Base-by-base conservation (phyloP, 2,888 invertebrate species). In the Apamea anceps region DNA sequence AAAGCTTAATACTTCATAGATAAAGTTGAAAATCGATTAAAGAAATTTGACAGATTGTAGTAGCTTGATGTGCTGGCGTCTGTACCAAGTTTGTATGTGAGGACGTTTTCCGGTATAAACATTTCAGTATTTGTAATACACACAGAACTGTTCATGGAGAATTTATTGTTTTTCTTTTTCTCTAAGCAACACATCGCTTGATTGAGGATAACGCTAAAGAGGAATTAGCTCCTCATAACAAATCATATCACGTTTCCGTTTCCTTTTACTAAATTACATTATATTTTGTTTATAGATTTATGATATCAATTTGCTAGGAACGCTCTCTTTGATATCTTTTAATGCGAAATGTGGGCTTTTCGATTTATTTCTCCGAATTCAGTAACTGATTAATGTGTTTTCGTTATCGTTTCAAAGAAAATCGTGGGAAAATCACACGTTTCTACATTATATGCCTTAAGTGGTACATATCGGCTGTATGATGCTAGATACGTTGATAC, bases 151-250 rank as follows among this genome's bases (percentile, higher is more conserved):
- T 80, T 87, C 88, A 87, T 86, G 82, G 80, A 75, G 15, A 51
- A 32, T 32, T 76, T 21, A 75, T 85, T 87, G 77, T 87, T 85
- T 72, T 37, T 37, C 12, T 37, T n/a, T 57, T 37, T 79, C 79
- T 78, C 6, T 25, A 54, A 78, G 62, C 81, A 85, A 86, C 73
- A 86, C 77, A 88, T 84, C 72, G 72, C 68, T 86, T 89, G 87
- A 91, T 89, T 88, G 85, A 88, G 88, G 87, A 89, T 89, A 87
- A 88, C 73, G 78, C 82, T 89, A 87, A 89, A 73, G 62, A 84
- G 80, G 77, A 84, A 84, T 88, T 81, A 87, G 79, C 51, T 48
- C 28, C 76, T 75, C 72, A 37, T 72, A 72, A 72, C 71, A 54
- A 80, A 75, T 77, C 75, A 70, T 71, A 77, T 87, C 77, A 81